Evolutionary conservation across 2,888 invertebrate genomes (phyloP).

Genomic region (Cremastinae sp.): DNA sequence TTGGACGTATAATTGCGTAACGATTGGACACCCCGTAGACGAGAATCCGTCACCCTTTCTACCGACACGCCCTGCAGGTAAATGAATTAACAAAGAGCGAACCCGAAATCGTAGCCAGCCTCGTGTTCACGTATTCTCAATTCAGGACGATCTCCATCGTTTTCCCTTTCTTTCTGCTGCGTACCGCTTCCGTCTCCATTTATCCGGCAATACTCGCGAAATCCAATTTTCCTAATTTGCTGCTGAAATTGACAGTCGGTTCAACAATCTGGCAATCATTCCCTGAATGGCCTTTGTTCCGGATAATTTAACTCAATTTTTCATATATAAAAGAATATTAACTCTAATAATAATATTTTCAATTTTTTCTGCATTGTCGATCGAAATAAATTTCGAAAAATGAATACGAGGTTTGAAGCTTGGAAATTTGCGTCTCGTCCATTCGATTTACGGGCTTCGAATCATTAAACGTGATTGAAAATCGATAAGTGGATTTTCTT

Average conservation of each 20-base stretch:
- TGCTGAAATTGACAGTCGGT: conserved; percentile 50
- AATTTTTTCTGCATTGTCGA: no score
- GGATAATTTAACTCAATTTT: conserved; percentile 2
- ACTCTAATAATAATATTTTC: no score
- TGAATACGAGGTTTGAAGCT: no score
- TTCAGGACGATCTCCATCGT: conserved; percentile 3
- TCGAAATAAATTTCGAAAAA: no score
- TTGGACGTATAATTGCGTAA: no score
- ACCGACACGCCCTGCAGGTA: conserved; percentile 57
- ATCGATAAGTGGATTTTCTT: conserved; percentile 58
- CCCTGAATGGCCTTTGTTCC: conserved; percentile 40
- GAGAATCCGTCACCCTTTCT: conserved; percentile 20
- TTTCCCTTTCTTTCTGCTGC: neutral
- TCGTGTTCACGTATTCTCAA: conserved; percentile 39
- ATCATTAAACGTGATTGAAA: conserved; percentile 55
- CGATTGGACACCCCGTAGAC: no score
- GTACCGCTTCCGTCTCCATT: neutral
- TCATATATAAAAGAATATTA: no score
- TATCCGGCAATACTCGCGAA: conserved; percentile 29
- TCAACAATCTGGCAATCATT: conserved; percentile 43
- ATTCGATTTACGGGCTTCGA: conserved; percentile 53
- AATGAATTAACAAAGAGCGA: conserved; percentile 52
- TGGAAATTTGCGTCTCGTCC: no score
- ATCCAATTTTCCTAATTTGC: conserved; percentile 55
- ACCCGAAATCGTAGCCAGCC: conserved; percentile 40